Evolutionary conservation across 2,888 invertebrate species (phyloP), one percentile per base, ranked within the genome.

Genomic region (Aleiodes leptofemur): DNA sequence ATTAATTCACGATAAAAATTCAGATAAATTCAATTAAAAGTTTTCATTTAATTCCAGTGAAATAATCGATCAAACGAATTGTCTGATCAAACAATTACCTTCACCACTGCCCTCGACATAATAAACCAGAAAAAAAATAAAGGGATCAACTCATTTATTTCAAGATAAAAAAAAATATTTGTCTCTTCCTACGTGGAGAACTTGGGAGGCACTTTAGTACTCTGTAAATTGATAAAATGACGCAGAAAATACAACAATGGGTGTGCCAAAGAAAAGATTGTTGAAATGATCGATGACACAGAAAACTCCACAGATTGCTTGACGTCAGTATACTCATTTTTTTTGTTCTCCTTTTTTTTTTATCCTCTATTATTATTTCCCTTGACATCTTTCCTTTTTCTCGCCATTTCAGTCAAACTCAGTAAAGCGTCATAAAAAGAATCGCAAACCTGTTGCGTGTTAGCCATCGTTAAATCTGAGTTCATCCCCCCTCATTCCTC

Each of bases 401-500:
- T 38, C n/a, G 9, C 23, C 61, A 38, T n/a, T 4, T 14, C 14
- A 13, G 23, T 56, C 61, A 13, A 61, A 38, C 14, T 55, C 43
- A 43, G 43, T 7, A 43, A 43, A 55, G 55, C 11, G 4, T 55
- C 55, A 55, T 55, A 55, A 55, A 69, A 43, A 74, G 59, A 74
- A 74, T 53, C 53, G 43, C 16, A 50, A 74, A 74, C 73, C 73
- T 74, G 69, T 74, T 69, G 68, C 74, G 71, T 71, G 51, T 23
- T 43, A 66, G 43, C 48, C 23, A 29, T 23, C 11, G 66, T 9
- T 16, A 50, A 48, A 61, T 38, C 61, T 14, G 34, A 53, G 53
- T 53, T 53, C 9, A 61, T 61, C n/a, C 14, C 3, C 29, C 11
- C 56, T 0, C 7, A 6, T 5, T 7, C 9, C 6, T 29, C 56